Evolutionary conservation across 1,140 invertebrate genomes (phyloP), one percentile per base, ranked within the genome.

Genomic region (Mamestra configurata): DNA sequence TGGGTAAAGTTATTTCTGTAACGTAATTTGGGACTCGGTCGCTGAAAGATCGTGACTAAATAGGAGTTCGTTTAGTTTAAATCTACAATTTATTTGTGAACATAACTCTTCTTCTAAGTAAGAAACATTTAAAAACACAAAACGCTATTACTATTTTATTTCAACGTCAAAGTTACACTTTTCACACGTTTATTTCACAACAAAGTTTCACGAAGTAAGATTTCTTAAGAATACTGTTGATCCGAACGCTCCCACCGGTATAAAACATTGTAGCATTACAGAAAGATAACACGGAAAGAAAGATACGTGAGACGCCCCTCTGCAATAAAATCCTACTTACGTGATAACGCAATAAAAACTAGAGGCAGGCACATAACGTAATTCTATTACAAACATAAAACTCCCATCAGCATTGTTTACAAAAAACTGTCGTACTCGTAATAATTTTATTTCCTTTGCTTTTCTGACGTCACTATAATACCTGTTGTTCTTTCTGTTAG

Each of bases 401-500:
- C n/a, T 76, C 57, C 55, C 73, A 64, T 64, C 73, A 64, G 22
- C 37, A 13, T 76, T 76, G 73, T 61, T 53, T 53, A 77, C 75
- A 53, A 77, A 66, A 68, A 66, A 35, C 61, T 53, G n/a, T 77
- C 49, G 24, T 77, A 68, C 53, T 77, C 61, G 27, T 77, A 68
- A 68, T 77, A 64, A 64, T 53, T 77, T 66, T 77, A 66, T 53
- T 77, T 77, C 31, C 43, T 24, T 22, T 55, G 46, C 22, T 40
- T 49, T 53, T 53, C 22, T 53, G 35, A 68, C 61, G 24, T 73
- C 51, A 76, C 40, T 76, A 76, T 49, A 40, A 57, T 66, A 77
- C 75, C 59, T 77, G 75, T 77, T 77, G 75, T 77, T 77, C 61
- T 66, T 77, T 76, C 43, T 77, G 18, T 64, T 77, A 66, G 75